Base-by-base conservation (phyloP, 2,888 invertebrate genomes). In the Mythimna albipuncta region DNA sequence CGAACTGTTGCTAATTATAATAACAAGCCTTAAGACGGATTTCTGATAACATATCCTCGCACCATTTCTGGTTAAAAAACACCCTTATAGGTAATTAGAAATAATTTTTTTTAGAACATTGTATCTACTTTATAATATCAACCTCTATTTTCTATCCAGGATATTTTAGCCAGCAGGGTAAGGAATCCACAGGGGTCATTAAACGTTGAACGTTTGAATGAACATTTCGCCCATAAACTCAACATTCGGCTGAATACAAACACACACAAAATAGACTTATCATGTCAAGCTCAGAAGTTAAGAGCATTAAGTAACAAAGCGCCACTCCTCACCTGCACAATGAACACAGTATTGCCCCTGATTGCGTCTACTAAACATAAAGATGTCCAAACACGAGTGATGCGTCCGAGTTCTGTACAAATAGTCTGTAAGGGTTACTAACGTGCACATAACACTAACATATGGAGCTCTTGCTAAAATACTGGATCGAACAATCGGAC, bases 381-480 rank as follows among this genome's bases (percentile, higher is more conserved):
- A 69, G 1, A 65, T 70, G 65, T 77, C 77, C 26, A 13, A 26
- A 19, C 62, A 32, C 41, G 70, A 59, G 41, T 55, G 58, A 50
- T 55, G 11, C 13, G 2, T 21, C 50, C 41, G 1, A 1, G 6
- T 21, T 4, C 44, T 7, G 9, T 9, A 41, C 55, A 32, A 11
- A 41, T 38, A 41, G 10, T 21, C 26, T 26, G 64, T 38, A 19
- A 32, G 35, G 13, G 73, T 64, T 58, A 82, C 69, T 69, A 74
- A 79, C 79, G 57, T 35, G 54, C 64, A 58, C 69, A 62, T 82
- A 71, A 66, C 59, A 63, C 63, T 67, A 50, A 79, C 61, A 11
- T 58, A 82, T 32, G 50, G 54, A 16, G 21, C 47, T 26, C 35
- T n/a, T 19, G 55, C 57, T 75, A 21, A 64, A 32, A 69, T 62